Evolutionary conservation across 2,797 vertebrate genomes (phyloP).

Genomic region (Hozukius guyotensis): DNA sequence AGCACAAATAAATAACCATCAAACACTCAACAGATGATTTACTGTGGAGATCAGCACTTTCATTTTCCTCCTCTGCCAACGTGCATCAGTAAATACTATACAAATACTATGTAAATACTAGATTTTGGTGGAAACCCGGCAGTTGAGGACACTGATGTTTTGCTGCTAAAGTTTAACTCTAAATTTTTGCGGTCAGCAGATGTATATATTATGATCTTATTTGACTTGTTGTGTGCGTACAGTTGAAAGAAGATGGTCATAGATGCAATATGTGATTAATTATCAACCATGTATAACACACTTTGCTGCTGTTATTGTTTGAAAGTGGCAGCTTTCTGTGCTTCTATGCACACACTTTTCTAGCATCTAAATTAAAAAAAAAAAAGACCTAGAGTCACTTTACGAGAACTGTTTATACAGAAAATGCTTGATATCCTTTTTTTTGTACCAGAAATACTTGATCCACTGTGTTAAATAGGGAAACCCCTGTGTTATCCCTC

Average conservation of each 20-base stretch:
- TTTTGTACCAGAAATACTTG: not conserved
- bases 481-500: not conserved
- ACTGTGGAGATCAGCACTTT: too few species aligned
- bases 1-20: too few species aligned
- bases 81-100: too few species aligned
- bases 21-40: too few species aligned
- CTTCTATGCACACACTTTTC: not conserved
- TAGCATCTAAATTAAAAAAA: not conserved
- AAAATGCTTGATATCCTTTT: not conserved
- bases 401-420: not conserved
- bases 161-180: not conserved
- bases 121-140: too few species aligned
- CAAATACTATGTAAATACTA: too few species aligned
- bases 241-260: not conserved
- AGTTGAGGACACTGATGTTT: not conserved
- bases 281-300: not conserved
- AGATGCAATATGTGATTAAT: not conserved
- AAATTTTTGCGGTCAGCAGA: not conserved
- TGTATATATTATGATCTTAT: not conserved
- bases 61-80: too few species aligned
- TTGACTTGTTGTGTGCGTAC: not conserved
- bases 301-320: not conserved
- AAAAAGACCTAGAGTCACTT: too few species aligned
- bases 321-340: slow-evolving; percentile 7
- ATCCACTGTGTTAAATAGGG: not conserved